phyloP scores from a whole-genome alignment of 2,888 invertebrate genomes.

The Chymomyza fuscimana region DNA sequence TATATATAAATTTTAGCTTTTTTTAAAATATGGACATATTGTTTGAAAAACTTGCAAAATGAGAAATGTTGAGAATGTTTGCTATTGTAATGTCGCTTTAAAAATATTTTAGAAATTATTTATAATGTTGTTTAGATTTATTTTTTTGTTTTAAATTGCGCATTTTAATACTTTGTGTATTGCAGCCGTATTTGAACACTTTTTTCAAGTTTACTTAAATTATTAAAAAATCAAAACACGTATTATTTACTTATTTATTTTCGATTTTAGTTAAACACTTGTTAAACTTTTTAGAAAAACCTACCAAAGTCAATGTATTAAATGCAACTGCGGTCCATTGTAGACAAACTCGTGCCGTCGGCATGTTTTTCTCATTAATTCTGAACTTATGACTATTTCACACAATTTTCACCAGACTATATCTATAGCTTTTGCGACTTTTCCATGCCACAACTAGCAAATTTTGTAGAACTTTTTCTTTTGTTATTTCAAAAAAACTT shows the following conservation, averaged over 20 bases:
- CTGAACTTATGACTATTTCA: slow-evolving; percentile 4
- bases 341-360: slow-evolving; percentile 66
- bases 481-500: not conserved
- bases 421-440: not conserved
- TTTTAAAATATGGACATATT: too few relatives aligned
- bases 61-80: too few relatives aligned
- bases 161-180: too few relatives aligned
- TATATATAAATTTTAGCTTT: too few relatives aligned
- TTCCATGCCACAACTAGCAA: slow-evolving; percentile 5
- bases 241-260: not conserved
- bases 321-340: slow-evolving; percentile 73
- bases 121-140: too few relatives aligned
- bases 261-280: not conserved
- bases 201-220: too few relatives aligned
- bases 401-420: not conserved
- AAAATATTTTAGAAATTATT: too few relatives aligned
- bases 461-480: not conserved
- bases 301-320: slow-evolving; percentile 71
- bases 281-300: slow-evolving; percentile 27
- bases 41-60: too few relatives aligned
- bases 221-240: too few relatives aligned
- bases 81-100: too few relatives aligned
- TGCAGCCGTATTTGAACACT: too few relatives aligned
- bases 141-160: too few relatives aligned
- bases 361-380: slow-evolving; percentile 46